Base-by-base conservation (phyloP, 2,113 vertebrate species). In the Mormyrus lacerda region DNA sequence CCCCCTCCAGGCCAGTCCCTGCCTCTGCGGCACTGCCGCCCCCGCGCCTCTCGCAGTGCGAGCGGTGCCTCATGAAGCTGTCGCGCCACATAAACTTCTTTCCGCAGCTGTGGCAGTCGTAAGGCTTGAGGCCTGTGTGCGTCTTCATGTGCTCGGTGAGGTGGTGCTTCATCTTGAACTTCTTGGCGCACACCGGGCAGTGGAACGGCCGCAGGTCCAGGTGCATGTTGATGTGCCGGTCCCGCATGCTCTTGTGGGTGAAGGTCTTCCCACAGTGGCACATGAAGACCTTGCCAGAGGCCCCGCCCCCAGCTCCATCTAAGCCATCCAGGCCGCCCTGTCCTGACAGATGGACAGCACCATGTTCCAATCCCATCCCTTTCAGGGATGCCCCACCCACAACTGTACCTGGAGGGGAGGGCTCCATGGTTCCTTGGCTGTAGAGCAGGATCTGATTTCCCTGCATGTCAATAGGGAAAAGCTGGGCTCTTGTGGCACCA, bases 101-200 rank as follows among this genome's bases (percentile, higher is more conserved):
- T 87, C 96, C 96, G 6, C 98, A 98, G 92, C 96, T 92, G 0
- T 93, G 90, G 92, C 98, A 99, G 93, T 97, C 95, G 85, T 98
- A 99, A 7, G 97, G 98, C 87, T 97, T 97, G 87, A 97, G 96
- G 35, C 97, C 97, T 0, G 97, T 98, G 95, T 99, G 98, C 0
- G 97, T 98, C 95, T 99, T 99, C 97, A 98, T 98, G 95, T 99
- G 98, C 95, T 99, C 97, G 0, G 97, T 98, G 24, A 99, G 96
- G 93, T 98, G 98, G 87, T 99, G 98, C 94, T 99, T 98, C 98
- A 99, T 98, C 95, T 99, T 99, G 95, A 98, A 99, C 91, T 97
- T 97, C 91, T 99, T 99, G 95, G 94, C 93, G 85, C 98, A 99
- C 65, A 98, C 96, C 0, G 98, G 97, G 92, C 98, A 99, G 95